Evolutionary conservation across 2,888 invertebrate species (phyloP), one percentile per base, ranked within the genome.

Genomic region (Odontothrips loti): DNA sequence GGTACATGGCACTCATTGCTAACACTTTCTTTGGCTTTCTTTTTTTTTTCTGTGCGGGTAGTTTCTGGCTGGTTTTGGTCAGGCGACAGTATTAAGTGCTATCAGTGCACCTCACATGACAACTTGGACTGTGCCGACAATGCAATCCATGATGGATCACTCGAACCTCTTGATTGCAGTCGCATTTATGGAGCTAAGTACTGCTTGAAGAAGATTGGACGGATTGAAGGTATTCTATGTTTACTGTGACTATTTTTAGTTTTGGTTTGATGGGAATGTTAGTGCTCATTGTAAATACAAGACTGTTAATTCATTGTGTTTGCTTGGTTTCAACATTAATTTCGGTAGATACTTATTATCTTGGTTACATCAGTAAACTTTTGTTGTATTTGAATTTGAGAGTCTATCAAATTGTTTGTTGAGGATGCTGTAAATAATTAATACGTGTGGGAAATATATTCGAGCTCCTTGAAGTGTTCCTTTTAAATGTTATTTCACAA

Each of bases 181-280:
- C 90, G 93, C 87, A 92, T 96, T 81, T 93, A 92, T 87, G 92
- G 93, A 86, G 95, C 96, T 80, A 90, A 90, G 85, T 96, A 92
- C 89, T 97, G 97, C 89, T 90, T 96, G 85, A 96, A 96, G 90
- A 91, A 92, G 80, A 93, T 92, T 85, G 93, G 84, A 9, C 82
- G 83, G 27, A 83, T 83, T 82, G 83, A 83, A 83, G 85, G 85
- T 85, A 83, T 79, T 48, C 79, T 12, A 12, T 17, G 17, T 51
- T 51, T 15, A 15, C 51, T 51, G 51, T 51, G 51, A 51, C 51
- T 58, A 27, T 34, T 81, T 63, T 79, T 6, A 9, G 43, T 11
- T 51, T 78, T 80, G 58, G n/a, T 82, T 79, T 82, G 23, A n/a
- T n/a, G n/a, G n/a, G n/a, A n/a, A n/a, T n/a, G n/a, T n/a, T n/a